Conservation (phyloP, 2,888 invertebrate species). For the Eledone cirrhosa region DNA sequence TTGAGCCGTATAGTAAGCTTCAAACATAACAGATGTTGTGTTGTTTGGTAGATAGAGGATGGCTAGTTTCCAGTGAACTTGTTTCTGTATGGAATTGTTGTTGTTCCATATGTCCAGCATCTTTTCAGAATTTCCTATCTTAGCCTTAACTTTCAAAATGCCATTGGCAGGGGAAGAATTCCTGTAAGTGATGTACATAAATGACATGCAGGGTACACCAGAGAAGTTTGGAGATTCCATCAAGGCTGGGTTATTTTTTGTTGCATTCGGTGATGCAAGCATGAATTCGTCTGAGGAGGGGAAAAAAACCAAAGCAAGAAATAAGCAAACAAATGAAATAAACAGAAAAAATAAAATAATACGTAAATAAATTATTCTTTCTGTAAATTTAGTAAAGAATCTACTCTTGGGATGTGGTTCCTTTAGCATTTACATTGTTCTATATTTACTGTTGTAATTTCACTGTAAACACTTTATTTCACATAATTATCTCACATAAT, state of each 20-base stretch:
- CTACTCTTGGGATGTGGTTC: too few species aligned
- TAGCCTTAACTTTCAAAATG: background rate
- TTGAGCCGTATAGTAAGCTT: conserved; percentile 1
- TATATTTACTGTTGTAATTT: too few species aligned
- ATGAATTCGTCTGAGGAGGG: background rate
- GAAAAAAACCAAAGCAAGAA: too few species aligned
- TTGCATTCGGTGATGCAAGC: conserved; percentile 6
- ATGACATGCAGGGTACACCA: background rate
- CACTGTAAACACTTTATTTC: too few species aligned
- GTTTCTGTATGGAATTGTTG: background rate
- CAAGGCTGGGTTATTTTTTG: background rate
- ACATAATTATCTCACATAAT: too few species aligned
- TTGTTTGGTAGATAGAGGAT: background rate
- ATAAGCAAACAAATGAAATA: too few species aligned
- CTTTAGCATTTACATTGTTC: too few species aligned
- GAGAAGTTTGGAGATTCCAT: background rate
- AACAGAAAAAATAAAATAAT: too few species aligned
- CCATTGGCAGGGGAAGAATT: background rate
- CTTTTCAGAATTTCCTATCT: background rate
- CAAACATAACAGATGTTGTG: background rate
- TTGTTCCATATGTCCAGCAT: background rate
- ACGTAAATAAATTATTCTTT: too few species aligned
- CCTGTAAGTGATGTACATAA: background rate
- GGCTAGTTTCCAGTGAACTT: background rate
- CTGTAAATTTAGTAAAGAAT: too few species aligned